Evolutionary conservation across 1,140 invertebrate genomes (phyloP).

Genomic region (Scylla paramamosain): DNA sequence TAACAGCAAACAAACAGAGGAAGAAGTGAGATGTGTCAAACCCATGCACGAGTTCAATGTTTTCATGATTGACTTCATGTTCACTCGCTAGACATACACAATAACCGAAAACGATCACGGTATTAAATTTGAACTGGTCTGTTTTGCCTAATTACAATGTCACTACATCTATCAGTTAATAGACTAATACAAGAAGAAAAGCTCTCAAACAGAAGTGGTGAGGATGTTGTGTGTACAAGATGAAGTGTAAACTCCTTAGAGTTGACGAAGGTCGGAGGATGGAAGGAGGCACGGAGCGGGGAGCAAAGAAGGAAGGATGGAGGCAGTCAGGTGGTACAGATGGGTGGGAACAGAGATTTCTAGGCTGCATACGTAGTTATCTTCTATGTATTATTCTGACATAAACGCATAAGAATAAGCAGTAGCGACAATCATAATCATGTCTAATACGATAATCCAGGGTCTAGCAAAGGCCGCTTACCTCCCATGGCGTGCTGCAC

Average conservation of each 20-base stretch:
- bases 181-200: too few species aligned
- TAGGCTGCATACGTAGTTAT: slow-evolving; percentile 12
- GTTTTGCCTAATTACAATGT: too few species aligned
- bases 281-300: neutral
- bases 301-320: neutral
- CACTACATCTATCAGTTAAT: too few species aligned
- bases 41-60: too few species aligned
- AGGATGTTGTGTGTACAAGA: neutral
- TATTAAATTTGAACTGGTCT: too few species aligned
- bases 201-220: neutral
- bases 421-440: neutral
- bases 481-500: slow-evolving; percentile 35
- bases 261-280: neutral
- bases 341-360: neutral
- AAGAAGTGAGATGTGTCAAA: too few species aligned
- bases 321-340: neutral
- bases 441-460: neutral
- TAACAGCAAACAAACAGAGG: too few species aligned
- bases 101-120: too few species aligned
- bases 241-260: neutral
- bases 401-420: neutral
- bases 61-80: too few species aligned
- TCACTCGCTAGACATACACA: too few species aligned
- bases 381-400: neutral
- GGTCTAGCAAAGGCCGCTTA: neutral